Conservation (phyloP, 2,113 vertebrate genomes). For the Oceanodroma tethys region DNA sequence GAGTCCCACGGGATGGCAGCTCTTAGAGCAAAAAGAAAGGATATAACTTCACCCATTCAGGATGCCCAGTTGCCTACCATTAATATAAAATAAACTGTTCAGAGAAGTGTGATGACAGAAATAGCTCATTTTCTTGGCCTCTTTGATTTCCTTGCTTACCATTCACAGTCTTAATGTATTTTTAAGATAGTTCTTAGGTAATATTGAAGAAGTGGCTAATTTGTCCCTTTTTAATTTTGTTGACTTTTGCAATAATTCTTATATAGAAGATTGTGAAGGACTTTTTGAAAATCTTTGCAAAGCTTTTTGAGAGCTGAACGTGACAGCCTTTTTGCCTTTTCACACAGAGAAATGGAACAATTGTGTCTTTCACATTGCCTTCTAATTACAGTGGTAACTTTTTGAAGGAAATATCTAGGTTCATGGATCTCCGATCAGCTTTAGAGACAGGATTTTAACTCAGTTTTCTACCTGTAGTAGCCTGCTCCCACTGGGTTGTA, state of each 20-base stretch:
- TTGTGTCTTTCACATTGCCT: background rate
- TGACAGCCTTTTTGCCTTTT: background rate
- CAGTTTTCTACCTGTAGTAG: background rate
- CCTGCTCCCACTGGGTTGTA: rapidly evolving
- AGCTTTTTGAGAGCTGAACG: background rate
- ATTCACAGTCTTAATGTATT: background rate
- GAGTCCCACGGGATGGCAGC: background rate
- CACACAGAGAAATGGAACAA: background rate
- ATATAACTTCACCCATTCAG: background rate
- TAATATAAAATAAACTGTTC: background rate
- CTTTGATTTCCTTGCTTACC: background rate
- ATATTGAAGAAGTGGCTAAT: background rate
- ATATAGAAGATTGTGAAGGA: background rate
- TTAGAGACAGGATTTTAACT: background rate
- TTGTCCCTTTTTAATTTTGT: background rate
- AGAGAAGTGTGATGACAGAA: background rate
- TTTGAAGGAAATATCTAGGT: background rate
- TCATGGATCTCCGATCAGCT: background rate
- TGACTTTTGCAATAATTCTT: background rate
- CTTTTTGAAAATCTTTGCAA: background rate
- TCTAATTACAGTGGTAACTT: background rate
- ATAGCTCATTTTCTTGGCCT: background rate
- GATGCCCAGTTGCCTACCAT: too few species aligned
- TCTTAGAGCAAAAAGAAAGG: background rate
- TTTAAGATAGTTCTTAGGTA: background rate